Evolutionary conservation across 1,140 invertebrate species (phyloP).

Genomic region (Cotesia vestalis): DNA sequence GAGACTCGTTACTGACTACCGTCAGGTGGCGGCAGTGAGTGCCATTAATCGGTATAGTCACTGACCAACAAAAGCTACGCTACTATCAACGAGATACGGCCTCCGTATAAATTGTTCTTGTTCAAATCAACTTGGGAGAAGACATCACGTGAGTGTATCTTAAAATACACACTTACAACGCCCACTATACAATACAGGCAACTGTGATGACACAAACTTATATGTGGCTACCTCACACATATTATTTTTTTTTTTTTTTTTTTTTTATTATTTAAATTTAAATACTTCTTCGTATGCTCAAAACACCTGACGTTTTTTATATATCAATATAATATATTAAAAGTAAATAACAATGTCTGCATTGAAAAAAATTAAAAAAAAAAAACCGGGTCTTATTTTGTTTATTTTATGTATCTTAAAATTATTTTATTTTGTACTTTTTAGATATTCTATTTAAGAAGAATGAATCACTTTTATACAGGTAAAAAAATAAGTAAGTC

Average conservation of each 20-base stretch:
- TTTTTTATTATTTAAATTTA: background rate
- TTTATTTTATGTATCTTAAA: too few relatives aligned
- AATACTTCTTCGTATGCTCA: too few relatives aligned
- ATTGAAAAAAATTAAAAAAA: too few relatives aligned
- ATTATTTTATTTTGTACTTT: too few relatives aligned
- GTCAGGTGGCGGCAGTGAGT: slow-evolving; percentile 28
- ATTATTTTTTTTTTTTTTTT: background rate
- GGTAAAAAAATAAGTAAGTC: background rate
- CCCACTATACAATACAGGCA: background rate
- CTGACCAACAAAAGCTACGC: background rate
- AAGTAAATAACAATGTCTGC: too few relatives aligned
- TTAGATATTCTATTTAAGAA: background rate
- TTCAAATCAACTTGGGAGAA: slow-evolving; percentile 8
- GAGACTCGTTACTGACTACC: slow-evolving; percentile 12
- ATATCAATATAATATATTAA: too few relatives aligned
- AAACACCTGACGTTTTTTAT: too few relatives aligned
- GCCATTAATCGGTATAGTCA: slow-evolving; percentile 20
- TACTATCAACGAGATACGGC: background rate
- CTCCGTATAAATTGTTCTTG: slow-evolving; percentile 3
- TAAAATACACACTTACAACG: slow-evolving; percentile 23
- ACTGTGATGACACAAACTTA: slow-evolving; percentile 10
- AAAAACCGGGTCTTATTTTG: too few relatives aligned
- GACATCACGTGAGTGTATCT: slow-evolving; percentile 17
- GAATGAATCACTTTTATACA: background rate
- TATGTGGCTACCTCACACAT: slow-evolving; percentile 1